Percentiles rank a stretch among this genome's conserved stretches.
These are phyloP conservation scores for Lepidochitona cinerea DNA, from an alignment of 2,888 invertebrate species.

Conservation along the genomic window DNA sequence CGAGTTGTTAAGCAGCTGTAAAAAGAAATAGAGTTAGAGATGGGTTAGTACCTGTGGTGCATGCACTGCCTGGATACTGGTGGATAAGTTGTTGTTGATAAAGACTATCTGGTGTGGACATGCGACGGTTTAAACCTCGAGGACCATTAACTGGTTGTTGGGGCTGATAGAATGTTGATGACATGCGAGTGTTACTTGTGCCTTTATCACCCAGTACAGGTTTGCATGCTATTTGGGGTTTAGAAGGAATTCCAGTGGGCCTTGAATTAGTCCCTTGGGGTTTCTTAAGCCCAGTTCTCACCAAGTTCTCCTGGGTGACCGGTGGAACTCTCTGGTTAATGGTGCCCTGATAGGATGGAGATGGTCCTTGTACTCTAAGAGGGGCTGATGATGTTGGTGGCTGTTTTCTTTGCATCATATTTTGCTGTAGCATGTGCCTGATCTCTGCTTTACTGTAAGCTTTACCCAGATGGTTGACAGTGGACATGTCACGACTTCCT, in stretches of 20 bases:
- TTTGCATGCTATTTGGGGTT: background rate
- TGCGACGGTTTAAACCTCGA: too few relatives aligned
- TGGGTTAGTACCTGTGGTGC: background rate
- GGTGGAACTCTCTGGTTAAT: background rate
- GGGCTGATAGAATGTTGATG: too few relatives aligned
- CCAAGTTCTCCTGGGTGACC: background rate
- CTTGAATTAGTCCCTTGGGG: background rate
- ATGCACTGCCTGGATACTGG: background rate
- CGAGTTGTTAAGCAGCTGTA: background rate
- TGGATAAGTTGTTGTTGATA: conserved; percentile 2
- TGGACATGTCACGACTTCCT: background rate
- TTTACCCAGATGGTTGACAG: conserved; percentile 3
- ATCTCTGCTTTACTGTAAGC: conserved; percentile 38
- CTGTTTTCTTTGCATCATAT: conserved; percentile 22
- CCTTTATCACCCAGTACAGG: background rate
- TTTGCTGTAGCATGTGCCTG: conserved; percentile 40
- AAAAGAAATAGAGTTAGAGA: background rate
- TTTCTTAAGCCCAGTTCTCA: background rate
- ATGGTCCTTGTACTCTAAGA: conserved; percentile 9
- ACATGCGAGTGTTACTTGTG: too few relatives aligned
- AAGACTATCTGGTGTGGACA: too few relatives aligned
- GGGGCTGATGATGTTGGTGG: background rate
- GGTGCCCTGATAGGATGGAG: background rate
- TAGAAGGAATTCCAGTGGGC: background rate
- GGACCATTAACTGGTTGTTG: too few relatives aligned